Percentiles rank a stretch among this genome's conserved stretches.
phyloP scores from a whole-genome alignment of 2,797 vertebrate species.

The Melanotaenia maccullochi region DNA sequence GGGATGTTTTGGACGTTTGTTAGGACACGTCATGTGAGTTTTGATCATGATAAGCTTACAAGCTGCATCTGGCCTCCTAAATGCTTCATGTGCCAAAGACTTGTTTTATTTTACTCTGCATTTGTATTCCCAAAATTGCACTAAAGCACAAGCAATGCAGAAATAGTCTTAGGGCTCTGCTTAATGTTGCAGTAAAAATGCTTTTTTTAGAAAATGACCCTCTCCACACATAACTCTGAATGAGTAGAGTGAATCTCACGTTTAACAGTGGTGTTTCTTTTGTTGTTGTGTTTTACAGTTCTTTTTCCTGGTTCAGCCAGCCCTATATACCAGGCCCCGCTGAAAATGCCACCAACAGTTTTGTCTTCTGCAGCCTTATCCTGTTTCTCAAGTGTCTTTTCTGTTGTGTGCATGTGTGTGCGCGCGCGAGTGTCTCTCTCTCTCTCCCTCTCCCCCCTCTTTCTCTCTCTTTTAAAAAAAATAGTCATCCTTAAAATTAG shows the following conservation, averaged over 20 bases:
- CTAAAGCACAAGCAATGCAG: constrained; percentile 44
- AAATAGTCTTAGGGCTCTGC: constrained; percentile 59
- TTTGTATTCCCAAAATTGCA: constrained; percentile 55
- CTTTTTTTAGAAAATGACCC: constrained; percentile 63
- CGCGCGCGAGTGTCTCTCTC: constrained; percentile 77
- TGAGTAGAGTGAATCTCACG: constrained; percentile 90
- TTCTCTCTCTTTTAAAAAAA: constrained; percentile 79
- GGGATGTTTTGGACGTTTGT: constrained; percentile 39
- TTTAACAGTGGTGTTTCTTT: constrained; percentile 99
- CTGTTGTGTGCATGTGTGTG: constrained; percentile 89
- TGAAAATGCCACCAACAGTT: constrained; percentile 99
- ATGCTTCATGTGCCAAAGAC: constrained; percentile 53
- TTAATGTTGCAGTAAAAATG: constrained; percentile 72
- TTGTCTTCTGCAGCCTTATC: constrained; percentile 99
- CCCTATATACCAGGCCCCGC: constrained; percentile 99
- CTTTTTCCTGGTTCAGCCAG: constrained; percentile 99
- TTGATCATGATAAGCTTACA: constrained; percentile 45
- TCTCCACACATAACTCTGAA: constrained; percentile 94
- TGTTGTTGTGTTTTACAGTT: constrained; percentile 99
- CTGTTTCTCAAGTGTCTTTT: constrained; percentile 99
- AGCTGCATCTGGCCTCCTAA: constrained; percentile 47
- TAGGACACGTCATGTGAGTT: constrained; percentile 29
- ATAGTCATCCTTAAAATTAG: constrained; percentile 76
- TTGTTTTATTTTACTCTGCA: constrained; percentile 45
- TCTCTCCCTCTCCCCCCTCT: constrained; percentile 79